These are phyloP conservation scores for Alethe diademata DNA, from an alignment of 2,113 vertebrate genomes.

Conservation along the genomic window DNA sequence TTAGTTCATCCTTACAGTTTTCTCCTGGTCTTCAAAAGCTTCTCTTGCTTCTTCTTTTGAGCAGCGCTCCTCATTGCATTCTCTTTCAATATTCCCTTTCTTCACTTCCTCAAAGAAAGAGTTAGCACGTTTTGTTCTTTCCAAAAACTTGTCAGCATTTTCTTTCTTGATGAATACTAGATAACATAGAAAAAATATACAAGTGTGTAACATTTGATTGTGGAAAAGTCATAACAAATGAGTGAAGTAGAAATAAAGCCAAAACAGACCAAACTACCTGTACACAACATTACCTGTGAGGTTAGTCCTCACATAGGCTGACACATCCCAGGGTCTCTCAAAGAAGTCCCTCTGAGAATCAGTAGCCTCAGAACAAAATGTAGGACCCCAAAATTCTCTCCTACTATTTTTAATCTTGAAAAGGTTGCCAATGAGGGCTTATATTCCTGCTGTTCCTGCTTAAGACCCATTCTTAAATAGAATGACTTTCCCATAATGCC, in stretches of 20 bases:
- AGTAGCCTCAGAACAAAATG: neutral
- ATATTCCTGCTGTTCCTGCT: neutral
- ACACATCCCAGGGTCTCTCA: neutral
- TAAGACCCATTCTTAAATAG: neutral
- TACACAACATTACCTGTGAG: neutral
- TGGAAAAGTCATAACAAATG: neutral
- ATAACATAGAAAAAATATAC: neutral
- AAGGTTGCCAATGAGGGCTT: neutral
- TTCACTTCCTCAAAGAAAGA: slow-evolving; percentile 80
- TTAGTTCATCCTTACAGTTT: slow-evolving; percentile 76
- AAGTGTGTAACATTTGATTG: neutral
- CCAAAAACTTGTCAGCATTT: slow-evolving; percentile 77
- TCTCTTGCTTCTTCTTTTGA: slow-evolving; percentile 88
- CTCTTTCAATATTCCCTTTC: slow-evolving; percentile 86
- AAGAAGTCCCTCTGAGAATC: neutral
- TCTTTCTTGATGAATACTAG: slow-evolving; percentile 82
- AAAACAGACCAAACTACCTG: neutral
- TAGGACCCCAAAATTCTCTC: neutral
- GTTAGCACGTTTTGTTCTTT: slow-evolving; percentile 81
- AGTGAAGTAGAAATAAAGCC: neutral
- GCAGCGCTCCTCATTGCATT: slow-evolving; percentile 87
- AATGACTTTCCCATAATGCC: neutral
- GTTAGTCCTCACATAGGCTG: neutral
- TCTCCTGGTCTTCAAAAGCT: slow-evolving; percentile 79
- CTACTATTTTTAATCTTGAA: neutral